Conservation (phyloP, 2,888 invertebrate species). For the Pollenia griseotomentosa region DNA sequence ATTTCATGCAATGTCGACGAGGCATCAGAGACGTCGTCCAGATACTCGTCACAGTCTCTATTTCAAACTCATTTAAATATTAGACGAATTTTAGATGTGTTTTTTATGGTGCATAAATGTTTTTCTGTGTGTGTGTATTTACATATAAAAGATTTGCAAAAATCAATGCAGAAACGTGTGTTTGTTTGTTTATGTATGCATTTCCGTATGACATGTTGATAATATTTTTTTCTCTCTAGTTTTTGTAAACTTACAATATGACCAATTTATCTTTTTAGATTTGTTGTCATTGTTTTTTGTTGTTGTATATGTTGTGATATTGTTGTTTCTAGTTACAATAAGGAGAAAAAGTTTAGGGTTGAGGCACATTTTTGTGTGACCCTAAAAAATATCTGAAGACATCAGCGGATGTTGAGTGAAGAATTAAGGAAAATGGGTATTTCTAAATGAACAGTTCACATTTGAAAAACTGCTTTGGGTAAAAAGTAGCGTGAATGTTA, state of each 20-base stretch:
- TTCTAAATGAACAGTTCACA: no score
- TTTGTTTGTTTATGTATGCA: slow-evolving; percentile 31
- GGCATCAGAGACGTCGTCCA: slow-evolving; percentile 39
- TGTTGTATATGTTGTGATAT: neutral
- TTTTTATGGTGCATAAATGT: neutral
- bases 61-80: slow-evolving; percentile 57
- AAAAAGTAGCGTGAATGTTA: no score
- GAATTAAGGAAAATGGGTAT: no score
- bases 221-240: neutral
- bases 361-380: neutral
- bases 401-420: no score
- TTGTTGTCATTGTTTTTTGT: slow-evolving; percentile 9
- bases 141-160: neutral
- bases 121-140: neutral
- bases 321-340: neutral
- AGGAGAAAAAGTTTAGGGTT: neutral
- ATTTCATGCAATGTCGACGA: slow-evolving; percentile 56
- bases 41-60: slow-evolving; percentile 50
- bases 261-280: slow-evolving; percentile 57
- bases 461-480: no score
- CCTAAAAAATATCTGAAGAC: no score
- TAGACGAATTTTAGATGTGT: slow-evolving; percentile 4
- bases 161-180: neutral
- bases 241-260: slow-evolving; percentile 50
- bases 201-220: slow-evolving; percentile 45